Evolutionary conservation across 2,797 vertebrate species (phyloP).

Genomic region (Malacoctenus gilli): DNA sequence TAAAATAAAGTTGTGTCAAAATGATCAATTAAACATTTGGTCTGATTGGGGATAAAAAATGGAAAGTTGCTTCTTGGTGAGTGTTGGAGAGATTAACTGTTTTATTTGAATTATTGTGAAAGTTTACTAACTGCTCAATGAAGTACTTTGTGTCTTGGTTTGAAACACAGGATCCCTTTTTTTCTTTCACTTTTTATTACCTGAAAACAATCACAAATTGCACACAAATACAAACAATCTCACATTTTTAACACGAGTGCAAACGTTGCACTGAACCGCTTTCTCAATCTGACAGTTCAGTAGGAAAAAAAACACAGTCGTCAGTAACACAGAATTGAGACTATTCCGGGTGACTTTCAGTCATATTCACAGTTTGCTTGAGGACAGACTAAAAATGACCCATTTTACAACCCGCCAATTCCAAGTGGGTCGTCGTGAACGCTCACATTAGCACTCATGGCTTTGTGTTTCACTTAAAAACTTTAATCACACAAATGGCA

Average conservation of each 20-base stretch:
- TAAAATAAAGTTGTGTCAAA: no score
- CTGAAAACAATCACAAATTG: constrained; percentile 69
- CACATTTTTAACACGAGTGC: constrained; percentile 72
- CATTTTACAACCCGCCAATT: not conserved
- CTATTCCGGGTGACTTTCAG: constrained; percentile 30
- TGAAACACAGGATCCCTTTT: no score
- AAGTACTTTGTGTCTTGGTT: no score
- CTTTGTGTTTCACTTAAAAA: constrained; percentile 32
- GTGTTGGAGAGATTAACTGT: no score
- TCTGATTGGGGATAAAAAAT: no score
- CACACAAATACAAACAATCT: constrained; percentile 63
- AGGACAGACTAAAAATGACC: constrained; percentile 4
- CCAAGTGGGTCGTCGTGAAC: not conserved
- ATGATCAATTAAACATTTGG: no score
- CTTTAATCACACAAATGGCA: constrained; percentile 45
- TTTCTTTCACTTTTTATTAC: constrained; percentile 58
- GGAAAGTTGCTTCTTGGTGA: no score
- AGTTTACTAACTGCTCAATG: no score
- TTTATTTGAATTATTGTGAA: no score
- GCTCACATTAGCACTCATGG: constrained; percentile 14
- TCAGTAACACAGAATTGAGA: constrained; percentile 26
- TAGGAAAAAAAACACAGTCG: constrained; percentile 42
- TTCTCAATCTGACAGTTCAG: constrained; percentile 27
- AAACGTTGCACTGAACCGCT: constrained; percentile 58
- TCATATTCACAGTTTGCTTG: constrained; percentile 10